These are phyloP conservation scores for Ormia ochracea DNA, from an alignment of 2,888 invertebrate species.

Conservation along the genomic window DNA sequence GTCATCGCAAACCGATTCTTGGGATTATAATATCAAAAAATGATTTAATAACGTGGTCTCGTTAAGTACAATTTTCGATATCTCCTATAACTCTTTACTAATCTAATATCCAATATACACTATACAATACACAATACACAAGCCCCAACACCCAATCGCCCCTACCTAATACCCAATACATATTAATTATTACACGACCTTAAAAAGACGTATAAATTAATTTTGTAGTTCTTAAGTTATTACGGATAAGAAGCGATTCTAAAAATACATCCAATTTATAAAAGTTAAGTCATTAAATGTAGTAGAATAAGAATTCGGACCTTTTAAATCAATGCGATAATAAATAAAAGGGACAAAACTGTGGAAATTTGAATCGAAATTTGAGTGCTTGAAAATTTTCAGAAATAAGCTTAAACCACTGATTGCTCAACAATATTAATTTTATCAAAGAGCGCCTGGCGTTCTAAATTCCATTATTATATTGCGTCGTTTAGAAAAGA, in stretches of 20 bases:
- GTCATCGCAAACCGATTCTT: conserved; percentile 74
- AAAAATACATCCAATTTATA: not conserved
- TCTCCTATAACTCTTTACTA: not conserved
- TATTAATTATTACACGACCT: not conserved
- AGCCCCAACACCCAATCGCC: too few relatives aligned
- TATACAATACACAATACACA: not conserved
- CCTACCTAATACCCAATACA: not conserved
- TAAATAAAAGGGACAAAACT: not conserved
- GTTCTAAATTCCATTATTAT: too few relatives aligned
- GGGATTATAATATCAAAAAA: conserved; percentile 47
- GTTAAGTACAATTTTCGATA: conserved; percentile 29
- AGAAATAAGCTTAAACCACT: too few relatives aligned
- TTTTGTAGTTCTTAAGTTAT: conserved; percentile 31
- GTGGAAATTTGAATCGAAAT: not conserved
- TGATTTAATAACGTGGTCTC: conserved; percentile 23
- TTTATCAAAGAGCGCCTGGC: too few relatives aligned
- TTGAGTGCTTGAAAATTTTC: not conserved
- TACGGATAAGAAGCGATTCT: not conserved
- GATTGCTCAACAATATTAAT: too few relatives aligned
- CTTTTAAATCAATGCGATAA: not conserved
- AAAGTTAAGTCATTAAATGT: not conserved
- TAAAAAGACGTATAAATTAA: conserved; percentile 49
- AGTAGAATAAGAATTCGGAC: conserved; percentile 7
- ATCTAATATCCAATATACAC: not conserved
- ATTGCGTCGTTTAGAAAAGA: too few relatives aligned